Base-by-base conservation (phyloP, 2,797 vertebrate species). In the Telmatherina bonti region DNA sequence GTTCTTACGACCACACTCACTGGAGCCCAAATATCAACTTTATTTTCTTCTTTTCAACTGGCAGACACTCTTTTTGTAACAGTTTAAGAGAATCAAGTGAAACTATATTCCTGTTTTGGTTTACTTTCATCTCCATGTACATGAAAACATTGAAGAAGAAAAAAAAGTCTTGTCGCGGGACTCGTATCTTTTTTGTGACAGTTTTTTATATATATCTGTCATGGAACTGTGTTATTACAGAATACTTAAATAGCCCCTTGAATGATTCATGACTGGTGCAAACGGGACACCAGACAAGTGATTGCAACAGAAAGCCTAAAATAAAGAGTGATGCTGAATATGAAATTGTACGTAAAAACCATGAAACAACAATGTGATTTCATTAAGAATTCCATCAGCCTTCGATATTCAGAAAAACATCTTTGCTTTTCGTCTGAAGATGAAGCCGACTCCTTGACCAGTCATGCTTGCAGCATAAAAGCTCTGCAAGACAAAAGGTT, bases 241-340 rank as follows among this genome's bases (percentile, higher is more conserved):
- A 49, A 33, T 26, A 59, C 43, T 68, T 68, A 59, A 68, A 68
- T 38, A 68, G 55, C 31, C 26, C 35, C 36, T 27, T 15, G 55
- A 59, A 38, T 22, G 26, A 31, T 58, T 49, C 51, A 31, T 51
- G 24, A 7, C 43, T 58, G 43, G 10, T 49, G 43, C 45, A 59
- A 56, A 36, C 13, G 31, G 45, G 49, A 22, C 7, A 35, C 22
- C 26, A 59, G 55, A 22, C 55, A 68, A 55, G 30, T 38, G 31
- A 68, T 59, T 55, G 49, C 43, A 36, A 9, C 24, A 59, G 55
- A 58, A 51, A 59, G 30, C 18, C 45, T 51, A n/a, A 67, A 35
- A 58, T 16, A 29, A 29, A 13, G n/a, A 52, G 26, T 26, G 49
- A 53, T 15, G 15, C 24, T 26, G 49, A 52, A 27, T 27, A 13